Base-by-base conservation (phyloP, 1,140 invertebrate genomes). In the Galleria mellonella region DNA sequence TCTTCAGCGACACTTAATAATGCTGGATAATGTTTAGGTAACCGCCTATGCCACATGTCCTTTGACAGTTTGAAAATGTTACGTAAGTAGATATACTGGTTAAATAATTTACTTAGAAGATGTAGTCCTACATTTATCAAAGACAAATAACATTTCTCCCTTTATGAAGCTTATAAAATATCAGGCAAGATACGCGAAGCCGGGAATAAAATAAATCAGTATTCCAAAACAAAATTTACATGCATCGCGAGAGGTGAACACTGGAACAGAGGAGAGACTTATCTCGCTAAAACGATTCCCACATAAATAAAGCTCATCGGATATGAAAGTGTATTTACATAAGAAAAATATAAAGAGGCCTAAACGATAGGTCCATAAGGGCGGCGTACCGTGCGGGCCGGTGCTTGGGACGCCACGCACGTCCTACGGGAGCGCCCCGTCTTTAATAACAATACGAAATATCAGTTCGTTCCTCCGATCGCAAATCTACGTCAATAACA, bases 401-500 rank as follows among this genome's bases (percentile, higher is more conserved):
- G 44, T 51, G 50, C 55, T 83, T 63, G 55, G 61, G 51, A 85
- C 62, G 15, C 82, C 17, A 67, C 62, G 44, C 82, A 85, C 82
- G 82, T 85, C 70, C 64, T 51, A 51, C 31, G 69, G 64, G 69
- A 67, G 68, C 70, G 61, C 55, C 51, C 54, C 55, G 64, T 56
- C 61, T 83, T 72, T 85, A 85, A 85, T 83, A 85, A 85, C 82
- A 83, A 85, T 85, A 85, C 71, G 64, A 81, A 85, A 85, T 85
- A 83, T 85, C 82, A 85, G 82, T 85, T 85, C 82, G 82, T 85
- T 85, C 73, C 75, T 85, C 65, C 79, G 79, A 78, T 85, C 82
- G 82, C 82, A 85, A 85, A 85, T 85, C 82, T 85, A 83, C 73
- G 75, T 85, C 82, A 83, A 85, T 85, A 85, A 82, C 82, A 85